Evolutionary conservation across 2,888 invertebrate species (phyloP).

Genomic region (Exephanes ischioxanthus): DNA sequence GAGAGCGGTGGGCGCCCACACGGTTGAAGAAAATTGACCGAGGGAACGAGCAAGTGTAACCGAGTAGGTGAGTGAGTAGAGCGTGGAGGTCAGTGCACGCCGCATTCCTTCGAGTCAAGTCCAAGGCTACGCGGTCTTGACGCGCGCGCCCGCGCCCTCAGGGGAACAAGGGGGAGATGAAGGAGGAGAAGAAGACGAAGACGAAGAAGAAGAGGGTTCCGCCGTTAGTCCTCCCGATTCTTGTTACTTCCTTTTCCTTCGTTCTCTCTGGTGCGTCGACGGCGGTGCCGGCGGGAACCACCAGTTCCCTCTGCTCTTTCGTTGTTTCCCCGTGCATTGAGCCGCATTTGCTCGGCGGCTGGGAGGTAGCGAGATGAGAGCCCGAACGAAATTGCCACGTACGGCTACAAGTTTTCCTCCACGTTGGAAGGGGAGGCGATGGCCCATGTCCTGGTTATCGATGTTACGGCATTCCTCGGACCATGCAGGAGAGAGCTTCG

Average conservation of each 20-base stretch:
- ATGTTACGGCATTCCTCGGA: slow-evolving; percentile 69
- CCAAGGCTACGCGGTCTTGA: slow-evolving; percentile 79
- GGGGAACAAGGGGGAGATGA: slow-evolving; percentile 33
- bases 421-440: slow-evolving; percentile 36
- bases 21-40: slow-evolving; percentile 71
- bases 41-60: slow-evolving; percentile 62
- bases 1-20: slow-evolving; percentile 71
- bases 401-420: slow-evolving; percentile 60
- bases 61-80: slow-evolving; percentile 72
- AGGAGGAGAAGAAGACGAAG: slow-evolving; percentile 6
- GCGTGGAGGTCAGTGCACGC: slow-evolving; percentile 80
- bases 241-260: slow-evolving; percentile 48
- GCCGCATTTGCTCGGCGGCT: not conserved
- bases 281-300: slow-evolving; percentile 16
- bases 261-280: slow-evolving; percentile 38
- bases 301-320: slow-evolving; percentile 21
- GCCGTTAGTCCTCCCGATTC: slow-evolving; percentile 72
- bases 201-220: slow-evolving; percentile 70
- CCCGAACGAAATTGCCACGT: slow-evolving; percentile 62
- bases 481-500: slow-evolving; percentile 19
- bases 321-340: slow-evolving; percentile 6
- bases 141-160: slow-evolving; percentile 30
- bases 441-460: slow-evolving; percentile 66
- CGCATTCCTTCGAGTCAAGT: slow-evolving; percentile 83
- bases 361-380: slow-evolving; percentile 22